Evolutionary conservation across 2,113 vertebrate species (phyloP).

Genomic region (Oenanthe oenanthe): DNA sequence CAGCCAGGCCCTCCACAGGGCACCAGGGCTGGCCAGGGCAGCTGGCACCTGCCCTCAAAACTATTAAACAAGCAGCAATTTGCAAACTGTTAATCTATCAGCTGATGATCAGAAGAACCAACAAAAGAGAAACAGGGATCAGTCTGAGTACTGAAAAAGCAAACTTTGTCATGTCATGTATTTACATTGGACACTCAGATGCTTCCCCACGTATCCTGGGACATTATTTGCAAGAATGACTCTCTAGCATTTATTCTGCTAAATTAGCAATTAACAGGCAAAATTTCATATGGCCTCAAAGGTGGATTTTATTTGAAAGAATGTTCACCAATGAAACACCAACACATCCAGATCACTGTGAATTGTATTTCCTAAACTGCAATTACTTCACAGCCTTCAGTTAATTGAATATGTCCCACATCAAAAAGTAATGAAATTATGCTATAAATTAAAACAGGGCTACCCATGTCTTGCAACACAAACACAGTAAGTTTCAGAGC

Average conservation of each 20-base stretch:
- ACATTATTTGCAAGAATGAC: neutral
- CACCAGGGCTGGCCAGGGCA: neutral
- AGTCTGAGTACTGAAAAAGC: neutral
- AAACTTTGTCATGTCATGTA: neutral
- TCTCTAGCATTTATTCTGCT: neutral
- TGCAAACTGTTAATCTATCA: neutral
- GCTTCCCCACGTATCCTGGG: neutral
- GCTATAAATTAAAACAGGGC: neutral
- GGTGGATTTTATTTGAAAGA: neutral
- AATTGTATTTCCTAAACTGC: neutral
- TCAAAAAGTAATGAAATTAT: neutral
- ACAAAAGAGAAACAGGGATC: neutral
- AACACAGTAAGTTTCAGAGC: neutral
- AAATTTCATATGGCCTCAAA: neutral
- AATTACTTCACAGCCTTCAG: neutral
- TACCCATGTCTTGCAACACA: neutral
- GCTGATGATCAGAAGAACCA: neutral
- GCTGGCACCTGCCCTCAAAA: neutral
- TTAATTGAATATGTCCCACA: neutral
- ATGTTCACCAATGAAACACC: neutral
- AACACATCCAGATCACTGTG: neutral
- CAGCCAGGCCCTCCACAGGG: fast-evolving
- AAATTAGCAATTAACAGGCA: neutral
- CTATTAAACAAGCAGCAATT: neutral
- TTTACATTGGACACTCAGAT: neutral